Conservation (phyloP, 2,113 vertebrate species). For the Rhinolophus sinicus region DNA sequence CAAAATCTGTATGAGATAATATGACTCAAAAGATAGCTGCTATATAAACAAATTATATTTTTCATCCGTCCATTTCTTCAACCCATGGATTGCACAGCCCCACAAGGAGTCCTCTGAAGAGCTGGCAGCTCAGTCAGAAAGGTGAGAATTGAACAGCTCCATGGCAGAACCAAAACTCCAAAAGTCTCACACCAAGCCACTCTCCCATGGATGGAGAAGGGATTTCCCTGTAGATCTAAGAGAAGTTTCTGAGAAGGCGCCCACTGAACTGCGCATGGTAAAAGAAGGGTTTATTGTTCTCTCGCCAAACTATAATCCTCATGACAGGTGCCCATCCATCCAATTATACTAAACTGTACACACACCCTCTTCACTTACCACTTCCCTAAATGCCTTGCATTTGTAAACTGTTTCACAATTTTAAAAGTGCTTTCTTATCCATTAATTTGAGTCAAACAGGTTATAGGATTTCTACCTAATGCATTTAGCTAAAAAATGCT, state of each 20-base stretch:
- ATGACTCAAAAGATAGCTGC: background rate
- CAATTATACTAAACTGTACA: background rate
- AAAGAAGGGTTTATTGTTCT: slow-evolving; percentile 1
- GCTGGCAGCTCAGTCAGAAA: background rate
- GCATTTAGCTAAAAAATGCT: background rate
- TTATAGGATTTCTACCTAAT: background rate
- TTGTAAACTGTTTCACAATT: background rate
- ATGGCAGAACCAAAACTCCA: background rate
- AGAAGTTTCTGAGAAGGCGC: background rate
- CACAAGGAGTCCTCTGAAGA: background rate
- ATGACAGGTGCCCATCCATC: slow-evolving; percentile 6
- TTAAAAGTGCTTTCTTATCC: background rate
- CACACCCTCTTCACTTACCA: background rate
- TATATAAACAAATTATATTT: background rate
- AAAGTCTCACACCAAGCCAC: background rate
- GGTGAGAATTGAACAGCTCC: background rate
- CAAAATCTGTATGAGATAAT: background rate
- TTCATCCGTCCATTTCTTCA: background rate
- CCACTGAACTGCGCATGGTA: background rate
- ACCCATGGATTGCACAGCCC: background rate
- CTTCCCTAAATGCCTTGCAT: background rate
- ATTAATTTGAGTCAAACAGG: background rate
- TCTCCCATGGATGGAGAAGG: background rate
- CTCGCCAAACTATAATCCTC: background rate
- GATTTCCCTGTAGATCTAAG: background rate